Evolutionary conservation across 2,888 invertebrate genomes (phyloP), one percentile per base, ranked within the genome.

Genomic region (Mongoloraphidia duomilia): DNA sequence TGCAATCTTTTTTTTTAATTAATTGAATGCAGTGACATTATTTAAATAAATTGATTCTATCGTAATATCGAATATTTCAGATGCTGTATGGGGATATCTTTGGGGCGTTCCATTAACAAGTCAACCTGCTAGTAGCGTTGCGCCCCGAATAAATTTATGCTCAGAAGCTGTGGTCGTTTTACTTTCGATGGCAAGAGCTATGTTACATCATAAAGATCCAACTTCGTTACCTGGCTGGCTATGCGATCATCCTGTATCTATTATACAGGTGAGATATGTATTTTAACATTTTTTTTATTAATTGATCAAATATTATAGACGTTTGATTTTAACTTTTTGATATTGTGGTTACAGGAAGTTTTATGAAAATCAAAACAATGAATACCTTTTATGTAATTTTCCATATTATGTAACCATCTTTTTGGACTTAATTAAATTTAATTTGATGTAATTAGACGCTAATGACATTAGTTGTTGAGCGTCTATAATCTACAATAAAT

Each of bases 31-130:
- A n/a, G n/a, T n/a, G n/a, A n/a, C n/a, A n/a, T n/a, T n/a, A n/a
- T n/a, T n/a, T n/a, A n/a, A n/a, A n/a, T n/a, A n/a, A n/a, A n/a
- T n/a, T n/a, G n/a, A n/a, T n/a, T n/a, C n/a, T n/a, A n/a, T n/a
- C 2, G 2, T 17, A 4, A 26, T 5, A 6, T 26, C 26, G 3
- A 34, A 5, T 45, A 3, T 12, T 47, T 11, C 34, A 47, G 48
- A 97, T 67, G 81, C 90, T 2, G 87, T 97, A 14, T 97, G 96
- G 95, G 86, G 83, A 38, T 90, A 93, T 57, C 80, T 96, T 49
- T 96, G 96, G 80, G 93, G 94, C 2, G 74, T 80, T 10, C 74
- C 77, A 1, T 59, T 68, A 11, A 65, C 63, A 50, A 66, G 63
- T 51, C 73, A 77, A 34, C 78, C 79, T 0, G 73, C 86, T 38